A percentile compares a stretch with the other conserved stretches of the same genome.
Evolutionary conservation across 2,888 invertebrate genomes (phyloP).

Genomic region (Diploptera punctata): DNA sequence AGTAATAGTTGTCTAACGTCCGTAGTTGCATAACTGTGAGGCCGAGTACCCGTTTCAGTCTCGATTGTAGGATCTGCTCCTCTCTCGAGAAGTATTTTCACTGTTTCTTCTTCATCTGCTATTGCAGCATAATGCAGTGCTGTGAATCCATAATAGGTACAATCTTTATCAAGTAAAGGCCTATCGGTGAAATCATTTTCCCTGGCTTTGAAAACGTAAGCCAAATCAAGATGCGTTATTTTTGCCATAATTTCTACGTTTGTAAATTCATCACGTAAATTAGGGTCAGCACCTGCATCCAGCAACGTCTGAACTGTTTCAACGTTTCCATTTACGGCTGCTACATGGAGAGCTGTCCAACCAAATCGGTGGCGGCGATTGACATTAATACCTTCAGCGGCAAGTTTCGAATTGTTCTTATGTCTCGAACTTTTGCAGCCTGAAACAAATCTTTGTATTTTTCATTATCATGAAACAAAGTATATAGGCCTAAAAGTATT

Average conservation of each 20-base stretch:
- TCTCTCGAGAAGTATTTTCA: conserved; percentile 70
- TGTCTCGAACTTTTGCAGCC: too few relatives aligned
- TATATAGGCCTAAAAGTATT: too few relatives aligned
- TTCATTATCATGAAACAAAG: too few relatives aligned
- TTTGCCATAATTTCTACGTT: too few relatives aligned
- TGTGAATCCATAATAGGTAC: conserved; percentile 84
- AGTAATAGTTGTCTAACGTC: too few relatives aligned
- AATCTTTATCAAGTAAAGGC: conserved; percentile 72
- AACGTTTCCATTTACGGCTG: conserved; percentile 76
- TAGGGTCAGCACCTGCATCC: conserved; percentile 77
- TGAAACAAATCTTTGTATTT: too few relatives aligned
- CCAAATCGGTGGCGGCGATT: conserved; percentile 81
- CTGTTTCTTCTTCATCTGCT: conserved; percentile 68
- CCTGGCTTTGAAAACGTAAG: conserved; percentile 68
- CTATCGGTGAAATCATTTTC: conserved; percentile 83
- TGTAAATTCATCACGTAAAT: conserved; percentile 76
- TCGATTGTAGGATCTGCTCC: too few relatives aligned
- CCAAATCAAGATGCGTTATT: too few relatives aligned
- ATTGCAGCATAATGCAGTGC: conserved; percentile 89
- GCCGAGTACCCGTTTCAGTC: conserved; percentile 78
- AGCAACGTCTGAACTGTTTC: conserved; percentile 66
- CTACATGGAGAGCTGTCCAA: conserved; percentile 87
- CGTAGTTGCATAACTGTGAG: too few relatives aligned
- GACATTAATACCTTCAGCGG: conserved; percentile 61
- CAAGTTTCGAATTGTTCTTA: too few relatives aligned